These are phyloP conservation scores for Drosophila bocqueti DNA, from an alignment of 1,140 invertebrate species.

Conservation along the genomic window DNA sequence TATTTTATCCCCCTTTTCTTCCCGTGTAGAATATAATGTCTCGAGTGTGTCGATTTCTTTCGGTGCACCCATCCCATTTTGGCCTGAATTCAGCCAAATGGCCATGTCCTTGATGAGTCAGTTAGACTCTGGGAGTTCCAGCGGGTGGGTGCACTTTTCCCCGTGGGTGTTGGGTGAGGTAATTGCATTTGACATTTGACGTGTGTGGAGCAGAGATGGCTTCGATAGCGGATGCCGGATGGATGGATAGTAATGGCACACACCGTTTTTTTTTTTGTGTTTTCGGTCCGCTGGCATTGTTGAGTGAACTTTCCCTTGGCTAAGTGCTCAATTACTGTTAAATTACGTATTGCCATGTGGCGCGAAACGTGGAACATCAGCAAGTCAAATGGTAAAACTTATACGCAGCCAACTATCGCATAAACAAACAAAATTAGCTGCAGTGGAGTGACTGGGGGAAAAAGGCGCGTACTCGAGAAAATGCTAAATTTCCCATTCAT, in stretches of 20 bases:
- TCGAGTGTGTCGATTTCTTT: neutral
- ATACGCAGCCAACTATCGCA: conserved; percentile 42
- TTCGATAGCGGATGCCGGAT: conserved; percentile 6
- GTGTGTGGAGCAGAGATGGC: conserved; percentile 6
- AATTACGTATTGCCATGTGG: conserved; percentile 51
- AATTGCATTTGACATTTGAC: conserved; percentile 53
- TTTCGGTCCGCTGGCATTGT: conserved; percentile 23
- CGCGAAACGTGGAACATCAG: conserved; percentile 60
- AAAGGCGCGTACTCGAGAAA: conserved; percentile 38
- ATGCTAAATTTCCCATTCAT: conserved; percentile 61
- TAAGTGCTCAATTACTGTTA: conserved; percentile 61
- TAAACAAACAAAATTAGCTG: conserved; percentile 20
- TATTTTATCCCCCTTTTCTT: neutral
- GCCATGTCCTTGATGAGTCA: conserved; percentile 53
- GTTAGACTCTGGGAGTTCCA: conserved; percentile 22
- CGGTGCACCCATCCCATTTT: conserved; percentile 35
- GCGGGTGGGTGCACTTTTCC: conserved; percentile 27
- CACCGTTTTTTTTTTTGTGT: neutral
- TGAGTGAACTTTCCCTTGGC: conserved; percentile 55
- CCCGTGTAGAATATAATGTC: neutral
- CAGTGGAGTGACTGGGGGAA: conserved; percentile 17
- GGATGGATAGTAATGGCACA: conserved; percentile 4
- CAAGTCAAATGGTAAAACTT: conserved; percentile 63
- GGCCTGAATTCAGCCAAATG: conserved; percentile 24
- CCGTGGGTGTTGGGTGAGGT: conserved; percentile 22